Evolutionary conservation across 2,888 invertebrate species (phyloP).

Genomic region (Cistogaster globosa): DNA sequence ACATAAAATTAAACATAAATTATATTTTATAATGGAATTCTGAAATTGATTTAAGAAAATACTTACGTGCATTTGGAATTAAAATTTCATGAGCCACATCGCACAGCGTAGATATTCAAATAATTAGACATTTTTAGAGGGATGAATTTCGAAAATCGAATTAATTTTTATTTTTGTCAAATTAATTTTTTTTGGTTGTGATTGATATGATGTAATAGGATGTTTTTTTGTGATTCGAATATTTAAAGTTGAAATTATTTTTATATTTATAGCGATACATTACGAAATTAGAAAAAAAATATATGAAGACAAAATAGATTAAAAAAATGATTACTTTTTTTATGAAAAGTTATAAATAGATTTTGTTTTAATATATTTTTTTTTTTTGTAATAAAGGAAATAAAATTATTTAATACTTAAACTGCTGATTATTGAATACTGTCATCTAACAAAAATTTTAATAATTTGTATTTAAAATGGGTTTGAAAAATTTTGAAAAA

Average conservation of each 20-base stretch:
- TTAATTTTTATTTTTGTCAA: slow-evolving; percentile 30
- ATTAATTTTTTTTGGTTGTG: slow-evolving; percentile 40
- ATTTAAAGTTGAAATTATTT: slow-evolving; percentile 63
- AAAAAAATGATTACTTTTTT: slow-evolving; percentile 60
- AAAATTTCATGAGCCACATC: slow-evolving; percentile 34
- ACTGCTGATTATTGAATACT: slow-evolving; percentile 9
- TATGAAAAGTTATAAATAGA: slow-evolving; percentile 32
- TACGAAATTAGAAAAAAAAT: slow-evolving; percentile 70
- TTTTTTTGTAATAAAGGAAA: slow-evolving; percentile 7
- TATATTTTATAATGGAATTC: slow-evolving; percentile 52
- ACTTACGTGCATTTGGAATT: slow-evolving; percentile 48
- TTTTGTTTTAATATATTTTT: not conserved
- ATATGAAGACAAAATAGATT: slow-evolving; percentile 71
- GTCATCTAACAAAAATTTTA: slow-evolving; percentile 42
- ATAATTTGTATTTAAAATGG: slow-evolving; percentile 36
- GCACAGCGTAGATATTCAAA: slow-evolving; percentile 55
- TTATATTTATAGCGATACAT: slow-evolving; percentile 63
- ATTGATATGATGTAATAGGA: slow-evolving; percentile 62
- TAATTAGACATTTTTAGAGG: slow-evolving; percentile 56
- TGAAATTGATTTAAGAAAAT: slow-evolving; percentile 51
- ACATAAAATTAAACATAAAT: slow-evolving; percentile 62
- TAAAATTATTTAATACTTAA: slow-evolving; percentile 7
- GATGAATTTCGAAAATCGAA: slow-evolving; percentile 57
- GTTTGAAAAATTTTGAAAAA: not conserved
- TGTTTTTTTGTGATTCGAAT: slow-evolving; percentile 55